Evolutionary conservation across 2,888 invertebrate species (phyloP).

Genomic region (Teinopalpus imperialis): DNA sequence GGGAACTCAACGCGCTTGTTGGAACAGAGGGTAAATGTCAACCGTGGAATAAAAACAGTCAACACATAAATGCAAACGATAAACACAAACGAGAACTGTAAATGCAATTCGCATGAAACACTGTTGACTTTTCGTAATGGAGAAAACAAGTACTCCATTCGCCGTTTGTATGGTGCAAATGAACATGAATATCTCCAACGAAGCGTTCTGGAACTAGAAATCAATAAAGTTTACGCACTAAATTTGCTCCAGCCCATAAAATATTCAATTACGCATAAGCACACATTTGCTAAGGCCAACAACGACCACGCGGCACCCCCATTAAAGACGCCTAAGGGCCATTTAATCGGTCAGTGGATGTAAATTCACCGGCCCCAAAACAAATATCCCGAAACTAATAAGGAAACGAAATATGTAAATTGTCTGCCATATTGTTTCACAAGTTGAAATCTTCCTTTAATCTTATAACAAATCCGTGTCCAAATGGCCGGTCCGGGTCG

Average conservation of each 20-base stretch:
- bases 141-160: constrained; percentile 25
- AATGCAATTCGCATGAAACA: constrained; percentile 61
- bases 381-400: constrained; percentile 82
- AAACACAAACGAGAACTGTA: constrained; percentile 74
- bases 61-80: constrained; percentile 81
- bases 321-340: constrained; percentile 82
- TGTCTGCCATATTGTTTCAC: constrained; percentile 81
- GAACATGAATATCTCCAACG: constrained; percentile 35
- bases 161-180: constrained; percentile 25
- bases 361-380: constrained; percentile 80
- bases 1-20: constrained; percentile 64
- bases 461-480: constrained; percentile 83
- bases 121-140: constrained; percentile 51
- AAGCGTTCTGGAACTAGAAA: constrained; percentile 46
- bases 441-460: constrained; percentile 83
- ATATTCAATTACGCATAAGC: constrained; percentile 82
- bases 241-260: constrained; percentile 74
- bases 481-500: constrained; percentile 78
- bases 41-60: constrained; percentile 80
- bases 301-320: constrained; percentile 81
- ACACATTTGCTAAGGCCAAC: constrained; percentile 80
- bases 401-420: constrained; percentile 83
- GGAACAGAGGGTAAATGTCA: constrained; percentile 79
- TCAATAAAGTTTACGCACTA: constrained; percentile 69
- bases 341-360: constrained; percentile 82